phyloP scores from a whole-genome alignment of 2,113 vertebrate genomes.

The Galbula dea region DNA sequence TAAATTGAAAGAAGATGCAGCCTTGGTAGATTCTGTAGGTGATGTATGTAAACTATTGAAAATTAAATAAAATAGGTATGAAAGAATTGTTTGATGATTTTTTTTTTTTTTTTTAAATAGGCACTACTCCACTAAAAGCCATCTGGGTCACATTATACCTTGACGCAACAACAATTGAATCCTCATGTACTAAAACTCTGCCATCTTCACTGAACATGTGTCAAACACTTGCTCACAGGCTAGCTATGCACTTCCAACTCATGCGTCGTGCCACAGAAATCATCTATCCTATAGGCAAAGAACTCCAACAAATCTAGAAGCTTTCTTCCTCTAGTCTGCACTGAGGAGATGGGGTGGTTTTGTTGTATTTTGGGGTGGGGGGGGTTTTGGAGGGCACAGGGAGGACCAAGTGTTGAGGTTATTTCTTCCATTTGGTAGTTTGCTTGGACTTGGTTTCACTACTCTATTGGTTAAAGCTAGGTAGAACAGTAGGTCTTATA shows the following conservation, averaged over 20 bases:
- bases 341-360: background rate
- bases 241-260: background rate
- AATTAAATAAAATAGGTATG: constrained; percentile 59
- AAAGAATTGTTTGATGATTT: constrained; percentile 52
- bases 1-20: constrained; percentile 59
- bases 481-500: background rate
- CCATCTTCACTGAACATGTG: constrained; percentile 58
- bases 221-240: constrained; percentile 58
- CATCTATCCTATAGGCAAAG: background rate
- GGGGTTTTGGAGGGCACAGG: fast-evolving
- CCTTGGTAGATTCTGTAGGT: background rate
- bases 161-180: constrained; percentile 63
- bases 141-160: constrained; percentile 61
- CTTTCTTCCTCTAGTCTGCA: background rate
- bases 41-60: constrained; percentile 36
- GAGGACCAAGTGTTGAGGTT: background rate
- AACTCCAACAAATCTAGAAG: background rate
- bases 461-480: background rate
- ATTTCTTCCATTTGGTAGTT: background rate
- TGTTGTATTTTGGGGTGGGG: background rate
- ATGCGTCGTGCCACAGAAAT: background rate
- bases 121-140: constrained; percentile 31
- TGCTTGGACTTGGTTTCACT: constrained; percentile 1
- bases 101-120: constrained; percentile 43
- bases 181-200: constrained; percentile 28